A percentile compares a stretch with the other conserved stretches of the same genome.
phyloP scores from a whole-genome alignment of 2,797 vertebrate genomes.

The Falco rusticolus region DNA sequence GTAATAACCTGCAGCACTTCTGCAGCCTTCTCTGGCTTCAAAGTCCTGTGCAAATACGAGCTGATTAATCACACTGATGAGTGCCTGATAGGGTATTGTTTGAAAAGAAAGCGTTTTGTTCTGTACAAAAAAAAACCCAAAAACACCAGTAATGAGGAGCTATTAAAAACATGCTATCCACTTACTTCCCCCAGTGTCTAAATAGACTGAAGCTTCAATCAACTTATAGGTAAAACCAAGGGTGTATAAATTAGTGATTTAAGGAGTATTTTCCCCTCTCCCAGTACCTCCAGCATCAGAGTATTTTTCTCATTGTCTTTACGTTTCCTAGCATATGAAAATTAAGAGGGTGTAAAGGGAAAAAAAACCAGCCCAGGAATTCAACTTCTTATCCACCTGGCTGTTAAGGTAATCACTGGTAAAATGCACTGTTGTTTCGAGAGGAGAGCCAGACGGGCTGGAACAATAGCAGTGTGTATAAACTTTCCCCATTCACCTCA shows the following conservation, averaged over 20 bases:
- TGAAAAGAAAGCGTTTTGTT: neutral
- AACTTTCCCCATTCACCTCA: conserved; percentile 64
- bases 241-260: neutral
- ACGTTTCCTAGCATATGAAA: neutral
- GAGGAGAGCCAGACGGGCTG: conserved; percentile 37
- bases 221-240: neutral
- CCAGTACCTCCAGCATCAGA: neutral
- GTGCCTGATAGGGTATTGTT: neutral
- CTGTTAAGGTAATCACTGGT: conserved; percentile 32
- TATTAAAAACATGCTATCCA: conserved; percentile 6
- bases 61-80: conserved; percentile 42
- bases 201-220: neutral
- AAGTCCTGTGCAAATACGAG: neutral
- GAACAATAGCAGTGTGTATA: conserved; percentile 35
- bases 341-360: neutral
- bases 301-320: neutral
- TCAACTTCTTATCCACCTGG: conserved; percentile 34
- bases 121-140: neutral
- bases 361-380: neutral
- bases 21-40: neutral
- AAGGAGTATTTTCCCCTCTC: neutral
- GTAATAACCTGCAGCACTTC: neutral
- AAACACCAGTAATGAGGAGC: neutral
- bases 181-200: neutral
- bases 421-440: conserved; percentile 17